phyloP scores from a whole-genome alignment of 2,888 invertebrate genomes.

The Cephus sareptanus region DNA sequence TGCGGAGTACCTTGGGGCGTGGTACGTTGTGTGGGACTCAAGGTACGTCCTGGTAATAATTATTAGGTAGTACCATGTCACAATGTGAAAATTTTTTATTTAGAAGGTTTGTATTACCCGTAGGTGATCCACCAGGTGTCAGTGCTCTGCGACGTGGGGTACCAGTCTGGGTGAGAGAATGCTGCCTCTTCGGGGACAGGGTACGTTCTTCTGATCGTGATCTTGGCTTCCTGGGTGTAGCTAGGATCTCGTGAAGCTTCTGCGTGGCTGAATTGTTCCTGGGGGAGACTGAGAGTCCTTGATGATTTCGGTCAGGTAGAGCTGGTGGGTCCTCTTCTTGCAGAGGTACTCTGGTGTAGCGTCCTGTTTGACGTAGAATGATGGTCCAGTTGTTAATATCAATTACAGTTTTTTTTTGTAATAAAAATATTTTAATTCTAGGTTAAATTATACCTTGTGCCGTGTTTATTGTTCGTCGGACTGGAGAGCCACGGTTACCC shows the following conservation, averaged over 20 bases:
- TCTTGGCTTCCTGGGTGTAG: slow-evolving; percentile 76
- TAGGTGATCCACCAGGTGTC: slow-evolving; percentile 60
- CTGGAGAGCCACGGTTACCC: slow-evolving; percentile 27
- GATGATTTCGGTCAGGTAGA: slow-evolving; percentile 53
- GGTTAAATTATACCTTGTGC: slow-evolving; percentile 38
- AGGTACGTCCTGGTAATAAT: slow-evolving; percentile 24
- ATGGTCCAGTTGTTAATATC: not conserved
- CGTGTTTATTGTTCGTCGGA: slow-evolving; percentile 41
- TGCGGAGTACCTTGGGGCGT: slow-evolving; percentile 45
- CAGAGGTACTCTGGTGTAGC: slow-evolving; percentile 57
- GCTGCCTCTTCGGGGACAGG: slow-evolving; percentile 54
- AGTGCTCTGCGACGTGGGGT: slow-evolving; percentile 68
- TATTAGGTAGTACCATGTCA: not conserved
- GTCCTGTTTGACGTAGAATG: slow-evolving; percentile 38
- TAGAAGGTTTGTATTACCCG: slow-evolving; percentile 35
- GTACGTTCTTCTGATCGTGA: slow-evolving; percentile 59
- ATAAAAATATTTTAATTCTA: not conserved
- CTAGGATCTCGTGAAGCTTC: slow-evolving; percentile 79
- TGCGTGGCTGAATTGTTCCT: slow-evolving; percentile 79
- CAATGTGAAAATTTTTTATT: not conserved
- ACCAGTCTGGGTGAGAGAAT: slow-evolving; percentile 51
- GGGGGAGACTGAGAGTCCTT: slow-evolving; percentile 54
- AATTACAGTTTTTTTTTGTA: not conserved
- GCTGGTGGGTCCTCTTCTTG: slow-evolving; percentile 60
- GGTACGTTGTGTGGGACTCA: slow-evolving; percentile 35